Evolutionary conservation across 1,140 invertebrate species (phyloP).

Genomic region (Pogonomyrmex barbatus): DNA sequence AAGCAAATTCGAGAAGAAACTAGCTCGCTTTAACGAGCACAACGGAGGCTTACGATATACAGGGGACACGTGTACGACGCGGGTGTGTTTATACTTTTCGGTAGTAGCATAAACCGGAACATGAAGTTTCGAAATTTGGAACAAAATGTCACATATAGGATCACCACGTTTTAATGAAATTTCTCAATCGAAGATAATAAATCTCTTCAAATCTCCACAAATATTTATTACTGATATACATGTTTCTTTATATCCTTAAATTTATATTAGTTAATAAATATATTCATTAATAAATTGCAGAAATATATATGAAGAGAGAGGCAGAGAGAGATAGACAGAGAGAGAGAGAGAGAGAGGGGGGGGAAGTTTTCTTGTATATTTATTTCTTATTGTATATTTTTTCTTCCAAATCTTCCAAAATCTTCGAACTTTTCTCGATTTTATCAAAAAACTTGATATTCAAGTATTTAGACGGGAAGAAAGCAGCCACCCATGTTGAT

Average conservation of each 20-base stretch:
- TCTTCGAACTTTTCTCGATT: neutral
- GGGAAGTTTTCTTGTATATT: too few species aligned
- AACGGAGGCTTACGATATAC: constrained; percentile 67
- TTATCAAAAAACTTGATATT: neutral
- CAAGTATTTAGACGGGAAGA: neutral
- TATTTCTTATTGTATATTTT: too few species aligned
- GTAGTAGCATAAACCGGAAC: constrained; percentile 39
- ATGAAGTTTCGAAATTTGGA: constrained; percentile 45
- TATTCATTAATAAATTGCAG: neutral
- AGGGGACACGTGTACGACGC: constrained; percentile 70
- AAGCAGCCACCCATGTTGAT: neutral
- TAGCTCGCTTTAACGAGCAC: constrained; percentile 49
- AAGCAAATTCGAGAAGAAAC: constrained; percentile 66
- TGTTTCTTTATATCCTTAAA: neutral
- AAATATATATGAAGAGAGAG: too few species aligned
- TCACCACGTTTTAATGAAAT: neutral
- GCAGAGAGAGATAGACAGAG: too few species aligned
- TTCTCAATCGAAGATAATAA: neutral
- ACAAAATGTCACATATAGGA: neutral
- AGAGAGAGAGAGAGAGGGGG: too few species aligned
- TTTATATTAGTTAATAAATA: neutral
- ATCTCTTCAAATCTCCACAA: neutral
- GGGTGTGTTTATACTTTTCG: constrained; percentile 65
- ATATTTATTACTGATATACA: neutral
- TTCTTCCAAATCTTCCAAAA: neutral